Evolutionary conservation across 2,113 vertebrate genomes (phyloP).

Genomic region (Drymodes brunneopygia): DNA sequence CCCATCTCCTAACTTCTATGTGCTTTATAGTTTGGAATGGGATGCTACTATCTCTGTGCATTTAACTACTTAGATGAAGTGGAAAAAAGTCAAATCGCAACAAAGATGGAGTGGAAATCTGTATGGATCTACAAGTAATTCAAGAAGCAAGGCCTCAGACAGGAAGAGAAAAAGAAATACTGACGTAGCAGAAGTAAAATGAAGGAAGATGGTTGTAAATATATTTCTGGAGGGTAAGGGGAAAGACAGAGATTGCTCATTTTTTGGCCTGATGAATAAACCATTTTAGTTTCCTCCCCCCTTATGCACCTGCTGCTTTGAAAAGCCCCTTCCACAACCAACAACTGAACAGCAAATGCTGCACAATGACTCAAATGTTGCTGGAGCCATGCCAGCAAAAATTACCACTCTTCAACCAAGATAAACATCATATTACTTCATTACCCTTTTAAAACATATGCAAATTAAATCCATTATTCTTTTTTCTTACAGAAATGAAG

Average conservation of each 20-base stretch:
- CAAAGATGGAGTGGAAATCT: conserved; percentile 28
- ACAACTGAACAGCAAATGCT: conserved; percentile 79
- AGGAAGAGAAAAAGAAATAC: conserved; percentile 39
- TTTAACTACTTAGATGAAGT: conserved; percentile 15
- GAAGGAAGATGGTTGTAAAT: conserved; percentile 54
- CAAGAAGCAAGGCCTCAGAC: conserved; percentile 56
- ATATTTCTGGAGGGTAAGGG: conserved; percentile 55
- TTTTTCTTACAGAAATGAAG: conserved; percentile 83
- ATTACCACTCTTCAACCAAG: conserved; percentile 95
- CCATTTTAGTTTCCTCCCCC: conserved; percentile 71
- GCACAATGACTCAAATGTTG: conserved; percentile 76
- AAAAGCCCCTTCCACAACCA: conserved; percentile 74
- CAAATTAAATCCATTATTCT: conserved; percentile 93
- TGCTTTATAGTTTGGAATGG: background rate
- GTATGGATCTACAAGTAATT: conserved; percentile 27
- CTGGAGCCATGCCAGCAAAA: conserved; percentile 84
- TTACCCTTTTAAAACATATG: conserved; percentile 98
- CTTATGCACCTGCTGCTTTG: conserved; percentile 80
- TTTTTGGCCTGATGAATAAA: conserved; percentile 89
- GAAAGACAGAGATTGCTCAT: conserved; percentile 78
- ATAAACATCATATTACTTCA: conserved; percentile 99
- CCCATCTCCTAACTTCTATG: background rate
- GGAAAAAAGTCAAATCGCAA: conserved; percentile 34
- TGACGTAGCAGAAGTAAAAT: conserved; percentile 20
- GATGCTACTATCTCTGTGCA: background rate